phyloP scores from a whole-genome alignment of 2,113 vertebrate species.

The Pseudonaja textilis region DNA sequence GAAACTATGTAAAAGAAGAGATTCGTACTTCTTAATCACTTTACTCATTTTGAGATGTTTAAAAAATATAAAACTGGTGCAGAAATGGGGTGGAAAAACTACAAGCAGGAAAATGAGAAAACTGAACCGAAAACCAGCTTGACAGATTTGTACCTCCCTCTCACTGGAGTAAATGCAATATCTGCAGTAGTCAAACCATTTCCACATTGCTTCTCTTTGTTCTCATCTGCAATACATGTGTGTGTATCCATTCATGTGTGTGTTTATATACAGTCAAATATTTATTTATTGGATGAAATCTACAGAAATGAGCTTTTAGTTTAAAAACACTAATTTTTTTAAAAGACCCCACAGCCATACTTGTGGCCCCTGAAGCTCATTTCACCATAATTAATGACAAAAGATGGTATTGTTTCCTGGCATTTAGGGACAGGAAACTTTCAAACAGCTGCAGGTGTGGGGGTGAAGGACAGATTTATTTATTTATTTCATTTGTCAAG shows the following conservation, averaged over 20 bases:
- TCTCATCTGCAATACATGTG: neutral
- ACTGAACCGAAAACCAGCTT: neutral
- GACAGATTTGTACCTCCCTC: neutral
- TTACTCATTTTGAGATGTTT: neutral
- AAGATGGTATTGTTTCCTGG: neutral
- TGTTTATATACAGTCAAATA: neutral
- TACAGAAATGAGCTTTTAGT: neutral
- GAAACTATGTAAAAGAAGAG: neutral
- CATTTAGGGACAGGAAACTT: neutral
- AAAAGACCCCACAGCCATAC: neutral
- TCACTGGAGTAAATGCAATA: neutral
- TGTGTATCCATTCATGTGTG: neutral
- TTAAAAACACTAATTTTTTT: neutral
- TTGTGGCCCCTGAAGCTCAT: neutral
- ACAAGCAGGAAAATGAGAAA: neutral
- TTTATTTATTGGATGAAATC: neutral
- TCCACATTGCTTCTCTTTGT: neutral
- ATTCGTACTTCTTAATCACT: neutral
- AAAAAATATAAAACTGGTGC: neutral
- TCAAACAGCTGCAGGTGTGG: neutral
- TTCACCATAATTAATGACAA: neutral
- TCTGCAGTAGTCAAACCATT: neutral
- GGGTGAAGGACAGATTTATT: neutral
- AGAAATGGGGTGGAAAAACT: neutral
- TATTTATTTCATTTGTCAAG: too few relatives aligned